These are phyloP conservation scores for Pelecanoides urinatrix DNA, from an alignment of 2,113 vertebrate species.

Conservation along the genomic window DNA sequence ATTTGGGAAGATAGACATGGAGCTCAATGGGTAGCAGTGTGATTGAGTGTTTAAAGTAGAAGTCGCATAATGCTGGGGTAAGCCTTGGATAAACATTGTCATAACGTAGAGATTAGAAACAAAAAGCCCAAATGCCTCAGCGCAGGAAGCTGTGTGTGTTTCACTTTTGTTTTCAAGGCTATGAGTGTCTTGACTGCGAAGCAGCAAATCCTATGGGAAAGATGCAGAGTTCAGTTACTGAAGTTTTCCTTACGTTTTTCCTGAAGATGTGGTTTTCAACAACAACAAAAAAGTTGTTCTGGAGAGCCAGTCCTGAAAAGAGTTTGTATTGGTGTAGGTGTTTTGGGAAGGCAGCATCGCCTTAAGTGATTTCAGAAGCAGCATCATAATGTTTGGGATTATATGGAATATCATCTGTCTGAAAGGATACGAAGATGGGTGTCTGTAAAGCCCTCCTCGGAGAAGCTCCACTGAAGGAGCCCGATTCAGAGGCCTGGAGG, in stretches of 20 bases:
- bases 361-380: neutral
- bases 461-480: neutral
- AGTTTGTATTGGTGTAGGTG: neutral
- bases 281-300: neutral
- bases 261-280: neutral
- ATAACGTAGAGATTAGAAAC: neutral
- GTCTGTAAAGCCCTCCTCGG: neutral
- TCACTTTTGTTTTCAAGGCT: neutral
- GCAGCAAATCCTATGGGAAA: neutral
- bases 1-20: neutral
- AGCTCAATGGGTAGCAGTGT: neutral
- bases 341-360: neutral
- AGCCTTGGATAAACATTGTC: neutral
- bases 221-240: neutral
- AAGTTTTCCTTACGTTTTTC: neutral
- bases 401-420: neutral
- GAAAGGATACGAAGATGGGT: neutral
- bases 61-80: neutral
- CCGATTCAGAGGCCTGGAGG: neutral
- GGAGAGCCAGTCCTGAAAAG: neutral
- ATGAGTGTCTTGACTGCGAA: neutral
- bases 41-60: neutral
- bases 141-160: neutral
- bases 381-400: neutral
- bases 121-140: neutral